Conservation (phyloP, 2,797 vertebrate species). For the Gymnocypris eckloni region DNA sequence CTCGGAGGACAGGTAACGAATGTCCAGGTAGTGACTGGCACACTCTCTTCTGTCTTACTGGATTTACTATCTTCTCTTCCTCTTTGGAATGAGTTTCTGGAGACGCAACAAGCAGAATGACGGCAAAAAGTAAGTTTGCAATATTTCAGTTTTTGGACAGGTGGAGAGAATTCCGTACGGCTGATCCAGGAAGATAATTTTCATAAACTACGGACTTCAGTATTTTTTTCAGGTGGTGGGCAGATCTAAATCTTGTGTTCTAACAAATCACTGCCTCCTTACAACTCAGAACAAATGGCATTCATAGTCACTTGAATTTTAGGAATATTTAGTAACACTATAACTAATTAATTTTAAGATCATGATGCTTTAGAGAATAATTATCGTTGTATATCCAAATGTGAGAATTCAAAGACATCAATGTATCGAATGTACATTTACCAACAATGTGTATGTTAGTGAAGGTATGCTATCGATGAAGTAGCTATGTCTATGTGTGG, state of each 20-base stretch:
- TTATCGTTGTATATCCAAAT: background rate
- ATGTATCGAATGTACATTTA: background rate
- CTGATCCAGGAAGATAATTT: background rate
- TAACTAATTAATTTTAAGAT: background rate
- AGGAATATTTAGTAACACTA: background rate
- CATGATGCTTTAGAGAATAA: too few species aligned
- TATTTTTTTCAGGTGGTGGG: background rate
- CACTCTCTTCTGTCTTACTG: conserved; percentile 1
- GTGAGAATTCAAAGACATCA: background rate
- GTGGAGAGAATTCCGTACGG: background rate
- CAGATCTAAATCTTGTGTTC: background rate
- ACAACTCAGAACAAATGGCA: background rate
- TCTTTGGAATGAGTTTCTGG: conserved; percentile 80
- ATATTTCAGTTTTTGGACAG: background rate
- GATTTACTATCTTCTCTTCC: conserved; percentile 28
- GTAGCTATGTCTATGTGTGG: background rate
- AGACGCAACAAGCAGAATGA: conserved; percentile 76
- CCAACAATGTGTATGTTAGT: background rate
- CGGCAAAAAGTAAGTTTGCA: conserved; percentile 73
- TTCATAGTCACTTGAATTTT: background rate
- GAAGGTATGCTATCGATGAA: background rate
- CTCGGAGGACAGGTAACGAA: conserved; percentile 33
- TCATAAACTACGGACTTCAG: background rate
- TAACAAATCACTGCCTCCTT: background rate
- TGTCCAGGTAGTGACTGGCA: conserved; percentile 35